These are phyloP conservation scores for Aproaerema taeniolella DNA, from an alignment of 2,888 invertebrate species.

Conservation along the genomic window DNA sequence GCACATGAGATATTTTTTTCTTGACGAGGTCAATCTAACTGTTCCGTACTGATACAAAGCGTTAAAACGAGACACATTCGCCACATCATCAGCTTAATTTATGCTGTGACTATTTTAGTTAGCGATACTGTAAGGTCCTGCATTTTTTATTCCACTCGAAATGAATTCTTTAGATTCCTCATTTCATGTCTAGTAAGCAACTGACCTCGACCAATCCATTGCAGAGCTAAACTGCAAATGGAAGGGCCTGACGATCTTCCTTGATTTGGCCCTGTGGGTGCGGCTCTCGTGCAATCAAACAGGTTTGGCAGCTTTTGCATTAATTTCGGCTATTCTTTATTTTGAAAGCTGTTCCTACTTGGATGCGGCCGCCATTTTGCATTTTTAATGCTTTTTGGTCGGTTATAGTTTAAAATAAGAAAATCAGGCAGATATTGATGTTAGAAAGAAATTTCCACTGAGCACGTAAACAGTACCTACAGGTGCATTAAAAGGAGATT, in stretches of 20 bases:
- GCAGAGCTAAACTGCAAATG: no score
- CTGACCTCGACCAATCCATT: no score
- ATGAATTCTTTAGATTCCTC: neutral
- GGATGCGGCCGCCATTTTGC: slow-evolving; percentile 6
- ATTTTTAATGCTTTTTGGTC: slow-evolving; percentile 5
- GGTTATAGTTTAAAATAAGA: no score
- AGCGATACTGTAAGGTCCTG: neutral
- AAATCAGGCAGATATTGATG: no score
- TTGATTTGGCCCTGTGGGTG: slow-evolving; percentile 2
- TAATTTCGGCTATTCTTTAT: slow-evolving; percentile 11
- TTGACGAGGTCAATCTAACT: no score
- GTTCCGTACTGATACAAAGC: no score
- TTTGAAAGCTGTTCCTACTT: neutral
- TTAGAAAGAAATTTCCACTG: no score
- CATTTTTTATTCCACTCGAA: neutral
- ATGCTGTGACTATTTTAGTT: neutral
- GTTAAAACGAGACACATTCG: no score
- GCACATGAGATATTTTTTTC: no score
- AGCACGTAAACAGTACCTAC: no score
- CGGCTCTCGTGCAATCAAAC: slow-evolving; percentile 11
- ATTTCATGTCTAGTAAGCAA: neutral
- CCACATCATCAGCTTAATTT: neutral
- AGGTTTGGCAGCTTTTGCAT: slow-evolving; percentile 12
- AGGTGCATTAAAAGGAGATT: no score
- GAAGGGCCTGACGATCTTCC: neutral